Conservation (phyloP, 2,888 invertebrate species). For the Nudaria mundana region DNA sequence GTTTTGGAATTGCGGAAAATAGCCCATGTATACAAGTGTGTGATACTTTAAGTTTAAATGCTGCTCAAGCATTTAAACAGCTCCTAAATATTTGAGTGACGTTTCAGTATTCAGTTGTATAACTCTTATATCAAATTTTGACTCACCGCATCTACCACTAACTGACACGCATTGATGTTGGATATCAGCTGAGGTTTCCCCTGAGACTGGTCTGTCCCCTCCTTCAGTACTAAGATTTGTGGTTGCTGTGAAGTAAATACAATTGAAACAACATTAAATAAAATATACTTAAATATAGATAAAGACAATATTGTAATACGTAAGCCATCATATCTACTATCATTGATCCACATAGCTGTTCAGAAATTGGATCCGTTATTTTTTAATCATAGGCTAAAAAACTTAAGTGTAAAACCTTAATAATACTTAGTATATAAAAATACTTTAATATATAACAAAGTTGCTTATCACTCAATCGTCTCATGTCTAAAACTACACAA, state of each 20-base stretch:
- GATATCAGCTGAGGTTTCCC: conserved; percentile 97
- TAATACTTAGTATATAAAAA: too few relatives aligned
- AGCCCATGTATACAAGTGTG: too few relatives aligned
- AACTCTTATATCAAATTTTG: too few relatives aligned
- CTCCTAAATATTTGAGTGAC: too few relatives aligned
- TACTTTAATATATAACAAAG: background rate
- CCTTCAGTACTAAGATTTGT: conserved; percentile 97
- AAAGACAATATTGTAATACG: background rate
- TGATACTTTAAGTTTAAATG: too few relatives aligned
- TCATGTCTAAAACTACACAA: too few relatives aligned
- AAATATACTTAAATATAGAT: background rate
- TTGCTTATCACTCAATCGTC: too few relatives aligned
- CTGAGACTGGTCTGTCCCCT: conserved; percentile 98
- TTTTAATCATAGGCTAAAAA: conserved; percentile 8
- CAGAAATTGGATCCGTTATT: conserved; percentile 64
- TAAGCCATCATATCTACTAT: conserved; percentile 9
- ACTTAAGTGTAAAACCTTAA: too few relatives aligned
- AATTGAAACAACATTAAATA: background rate
- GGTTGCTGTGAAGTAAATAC: conserved; percentile 88
- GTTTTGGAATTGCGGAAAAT: too few relatives aligned
- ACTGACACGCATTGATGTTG: conserved; percentile 98
- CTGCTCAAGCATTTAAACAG: too few relatives aligned
- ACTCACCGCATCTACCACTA: conserved; percentile 94
- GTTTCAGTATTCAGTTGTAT: too few relatives aligned
- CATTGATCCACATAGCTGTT: conserved; percentile 39